A percentile compares a stretch with the other conserved stretches of the same genome.
These are phyloP conservation scores for Parnassius apollo DNA, from an alignment of 2,888 invertebrate species.

Conservation along the genomic window DNA sequence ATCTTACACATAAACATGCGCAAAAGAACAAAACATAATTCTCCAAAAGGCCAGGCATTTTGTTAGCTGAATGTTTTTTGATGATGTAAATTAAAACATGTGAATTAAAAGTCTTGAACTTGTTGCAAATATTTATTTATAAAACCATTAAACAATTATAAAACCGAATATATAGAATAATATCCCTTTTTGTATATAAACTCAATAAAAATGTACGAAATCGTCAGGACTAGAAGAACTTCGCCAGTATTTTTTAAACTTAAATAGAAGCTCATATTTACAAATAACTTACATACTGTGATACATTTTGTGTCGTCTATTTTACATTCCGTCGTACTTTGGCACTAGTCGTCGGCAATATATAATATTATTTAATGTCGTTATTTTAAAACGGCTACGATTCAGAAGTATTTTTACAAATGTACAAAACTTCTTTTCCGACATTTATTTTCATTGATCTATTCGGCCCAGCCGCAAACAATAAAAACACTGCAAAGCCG, in stretches of 20 bases:
- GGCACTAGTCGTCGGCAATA: not conserved
- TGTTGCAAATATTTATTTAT: constrained; percentile 8
- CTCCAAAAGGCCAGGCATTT: too few relatives aligned
- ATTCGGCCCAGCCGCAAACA: constrained; percentile 14
- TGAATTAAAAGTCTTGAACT: too few relatives aligned
- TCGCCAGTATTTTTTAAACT: not conserved
- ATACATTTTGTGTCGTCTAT: not conserved
- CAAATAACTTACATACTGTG: not conserved
- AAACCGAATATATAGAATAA: not conserved
- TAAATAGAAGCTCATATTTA: constrained; percentile 4
- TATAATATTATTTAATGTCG: not conserved
- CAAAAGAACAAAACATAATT: too few relatives aligned
- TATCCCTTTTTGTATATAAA: constrained; percentile 1
- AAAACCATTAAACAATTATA: constrained; percentile 4
- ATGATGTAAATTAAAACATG: too few relatives aligned
- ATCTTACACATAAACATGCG: too few relatives aligned
- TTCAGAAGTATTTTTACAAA: too few relatives aligned
- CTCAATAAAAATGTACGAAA: constrained; percentile 4
- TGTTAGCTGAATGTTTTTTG: too few relatives aligned
- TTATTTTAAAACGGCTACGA: not conserved
- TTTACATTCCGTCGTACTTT: not conserved
- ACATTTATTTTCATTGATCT: not conserved
- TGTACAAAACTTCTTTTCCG: too few relatives aligned
- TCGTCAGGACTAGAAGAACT: constrained; percentile 1
- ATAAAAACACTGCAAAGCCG: not conserved